Evolutionary conservation across 2,113 vertebrate genomes (phyloP).

Genomic region (Pteropus alecto): DNA sequence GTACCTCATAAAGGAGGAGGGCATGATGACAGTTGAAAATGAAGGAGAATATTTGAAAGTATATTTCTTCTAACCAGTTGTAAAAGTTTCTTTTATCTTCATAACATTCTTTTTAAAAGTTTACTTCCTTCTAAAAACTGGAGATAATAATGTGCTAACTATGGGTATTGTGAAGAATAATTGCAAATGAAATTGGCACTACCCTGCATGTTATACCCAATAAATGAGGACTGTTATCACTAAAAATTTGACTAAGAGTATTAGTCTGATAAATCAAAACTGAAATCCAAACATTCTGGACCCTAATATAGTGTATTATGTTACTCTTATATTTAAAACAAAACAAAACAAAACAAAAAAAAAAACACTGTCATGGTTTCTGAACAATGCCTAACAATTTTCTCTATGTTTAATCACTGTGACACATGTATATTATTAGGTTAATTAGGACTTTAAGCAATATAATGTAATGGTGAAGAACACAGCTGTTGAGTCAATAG

Average conservation of each 20-base stretch:
- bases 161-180: background rate
- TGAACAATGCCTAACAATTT: background rate
- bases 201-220: background rate
- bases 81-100: slow-evolving; percentile 15
- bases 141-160: background rate
- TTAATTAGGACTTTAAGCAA: background rate
- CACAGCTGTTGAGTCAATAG: background rate
- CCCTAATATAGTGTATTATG: background rate
- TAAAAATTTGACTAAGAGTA: background rate
- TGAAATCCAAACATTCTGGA: background rate
- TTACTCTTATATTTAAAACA: background rate
- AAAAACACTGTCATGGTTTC: background rate
- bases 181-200: background rate
- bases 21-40: background rate
- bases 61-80: background rate
- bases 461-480: background rate
- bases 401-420: background rate
- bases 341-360: background rate
- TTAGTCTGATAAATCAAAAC: background rate
- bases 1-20: background rate
- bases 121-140: background rate
- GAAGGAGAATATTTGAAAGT: background rate
- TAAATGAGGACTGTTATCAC: background rate
- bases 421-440: background rate
- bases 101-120: background rate